Percentiles rank a stretch among this genome's conserved stretches.
phyloP scores from a whole-genome alignment of 2,888 invertebrate species.

The Netelia fuscicornis region DNA sequence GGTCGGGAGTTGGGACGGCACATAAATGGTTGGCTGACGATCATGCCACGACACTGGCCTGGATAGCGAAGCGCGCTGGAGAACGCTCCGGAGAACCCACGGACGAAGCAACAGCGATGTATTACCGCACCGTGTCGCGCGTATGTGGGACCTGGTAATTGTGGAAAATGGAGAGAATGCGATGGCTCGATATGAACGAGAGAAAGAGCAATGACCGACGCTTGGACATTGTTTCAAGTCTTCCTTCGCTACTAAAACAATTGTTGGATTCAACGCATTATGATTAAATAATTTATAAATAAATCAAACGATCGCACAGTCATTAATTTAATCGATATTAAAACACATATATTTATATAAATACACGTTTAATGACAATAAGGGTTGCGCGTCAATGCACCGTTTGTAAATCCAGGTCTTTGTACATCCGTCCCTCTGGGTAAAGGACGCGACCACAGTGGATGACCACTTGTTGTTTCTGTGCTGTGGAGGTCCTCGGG shows the following conservation, averaged over 20 bases:
- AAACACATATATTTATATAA: background rate
- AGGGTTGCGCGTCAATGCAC: background rate
- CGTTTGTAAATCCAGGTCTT: background rate
- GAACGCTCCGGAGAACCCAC: background rate
- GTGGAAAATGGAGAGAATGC: slow-evolving; percentile 59
- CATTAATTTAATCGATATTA: no score
- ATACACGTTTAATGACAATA: background rate
- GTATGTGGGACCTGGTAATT: slow-evolving; percentile 44
- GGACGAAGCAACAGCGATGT: slow-evolving; percentile 50
- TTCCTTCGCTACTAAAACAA: no score
- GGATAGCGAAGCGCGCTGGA: slow-evolving; percentile 44
- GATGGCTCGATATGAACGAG: slow-evolving; percentile 13
- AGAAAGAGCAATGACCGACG: background rate
- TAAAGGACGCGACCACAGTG: slow-evolving; percentile 9
- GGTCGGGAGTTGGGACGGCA: slow-evolving; percentile 28
- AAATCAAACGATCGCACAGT: no score
- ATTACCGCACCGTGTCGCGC: slow-evolving; percentile 24
- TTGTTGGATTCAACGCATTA: no score
- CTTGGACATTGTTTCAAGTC: background rate
- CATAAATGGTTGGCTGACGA: slow-evolving; percentile 66
- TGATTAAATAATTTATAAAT: no score
- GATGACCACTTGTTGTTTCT: slow-evolving; percentile 64
- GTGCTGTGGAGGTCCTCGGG: slow-evolving; percentile 21
- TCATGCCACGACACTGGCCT: slow-evolving; percentile 63
- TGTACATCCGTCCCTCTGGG: background rate